Conservation (phyloP, 1,140 invertebrate genomes). For the Nasonia longicornis region DNA sequence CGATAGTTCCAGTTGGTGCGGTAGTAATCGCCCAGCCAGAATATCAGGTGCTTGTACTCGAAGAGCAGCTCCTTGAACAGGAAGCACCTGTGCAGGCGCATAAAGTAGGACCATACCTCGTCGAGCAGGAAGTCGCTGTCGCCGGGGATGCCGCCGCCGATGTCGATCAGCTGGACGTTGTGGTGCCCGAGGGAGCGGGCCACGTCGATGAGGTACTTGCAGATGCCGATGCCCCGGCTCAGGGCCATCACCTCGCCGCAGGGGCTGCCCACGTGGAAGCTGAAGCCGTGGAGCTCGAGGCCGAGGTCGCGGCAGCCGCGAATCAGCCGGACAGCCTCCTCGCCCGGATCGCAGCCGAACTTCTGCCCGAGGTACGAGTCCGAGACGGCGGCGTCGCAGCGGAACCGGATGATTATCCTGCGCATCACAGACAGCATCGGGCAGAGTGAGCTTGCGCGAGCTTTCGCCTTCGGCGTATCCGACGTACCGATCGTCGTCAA, state of each 20-base stretch:
- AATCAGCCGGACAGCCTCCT: constrained; percentile 83
- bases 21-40: constrained; percentile 41
- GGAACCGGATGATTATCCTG: constrained; percentile 91
- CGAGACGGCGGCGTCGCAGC: constrained; percentile 84
- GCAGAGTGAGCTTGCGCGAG: neutral
- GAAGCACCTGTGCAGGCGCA: constrained; percentile 11
- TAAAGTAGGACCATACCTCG: constrained; percentile 69
- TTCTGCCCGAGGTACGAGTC: constrained; percentile 91
- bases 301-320: constrained; percentile 78
- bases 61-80: constrained; percentile 42
- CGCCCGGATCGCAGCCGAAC: constrained; percentile 89
- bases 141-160: constrained; percentile 89
- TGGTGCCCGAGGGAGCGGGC: constrained; percentile 75
- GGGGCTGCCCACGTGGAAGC: constrained; percentile 90
- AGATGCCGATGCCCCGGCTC: constrained; percentile 76
- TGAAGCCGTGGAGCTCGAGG: constrained; percentile 85
- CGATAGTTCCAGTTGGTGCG: constrained; percentile 40
- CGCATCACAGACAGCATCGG: neutral
- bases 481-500: too few species aligned
- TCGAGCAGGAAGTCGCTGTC: constrained; percentile 72
- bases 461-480: neutral
- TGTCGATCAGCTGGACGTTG: constrained; percentile 80
- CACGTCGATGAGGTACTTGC: constrained; percentile 77
- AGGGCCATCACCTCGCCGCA: constrained; percentile 81
- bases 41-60: constrained; percentile 42